Conservation (phyloP, 2,113 vertebrate species). For the Uropsilus gracilis region DNA sequence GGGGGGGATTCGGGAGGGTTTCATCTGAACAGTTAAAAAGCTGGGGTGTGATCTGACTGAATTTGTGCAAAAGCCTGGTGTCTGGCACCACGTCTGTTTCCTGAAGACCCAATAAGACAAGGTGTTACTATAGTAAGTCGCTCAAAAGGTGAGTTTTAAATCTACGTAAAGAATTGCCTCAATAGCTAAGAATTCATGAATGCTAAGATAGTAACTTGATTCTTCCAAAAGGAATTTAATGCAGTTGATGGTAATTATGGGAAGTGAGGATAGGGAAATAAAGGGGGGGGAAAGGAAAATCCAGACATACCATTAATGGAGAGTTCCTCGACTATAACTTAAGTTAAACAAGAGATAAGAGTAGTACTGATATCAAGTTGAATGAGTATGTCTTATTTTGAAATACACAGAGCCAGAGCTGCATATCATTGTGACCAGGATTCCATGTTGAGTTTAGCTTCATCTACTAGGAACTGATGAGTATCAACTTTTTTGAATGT, state of each 20-base stretch:
- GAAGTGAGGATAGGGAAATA: neutral
- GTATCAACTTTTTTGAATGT: neutral
- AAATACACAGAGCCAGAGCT: neutral
- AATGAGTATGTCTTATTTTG: neutral
- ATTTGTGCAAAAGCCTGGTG: constrained; percentile 88
- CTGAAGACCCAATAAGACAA: constrained; percentile 82
- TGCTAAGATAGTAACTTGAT: neutral
- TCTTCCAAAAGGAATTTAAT: neutral
- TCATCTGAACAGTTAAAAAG: constrained; percentile 52
- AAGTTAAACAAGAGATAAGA: neutral
- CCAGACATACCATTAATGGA: neutral
- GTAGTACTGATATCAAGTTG: neutral
- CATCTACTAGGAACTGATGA: neutral
- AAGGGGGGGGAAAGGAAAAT: neutral
- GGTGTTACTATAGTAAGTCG: neutral
- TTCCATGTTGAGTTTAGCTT: neutral
- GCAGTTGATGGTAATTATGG: neutral
- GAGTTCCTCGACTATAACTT: neutral
- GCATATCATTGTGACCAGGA: neutral
- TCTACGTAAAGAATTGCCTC: neutral
- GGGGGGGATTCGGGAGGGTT: constrained; percentile 10
- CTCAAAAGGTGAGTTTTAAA: neutral
- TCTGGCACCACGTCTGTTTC: constrained; percentile 94
- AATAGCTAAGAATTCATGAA: neutral
- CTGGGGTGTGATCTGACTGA: constrained; percentile 85